These are phyloP conservation scores for Hesperophylax magnus DNA, from an alignment of 1,140 invertebrate species.

Conservation along the genomic window DNA sequence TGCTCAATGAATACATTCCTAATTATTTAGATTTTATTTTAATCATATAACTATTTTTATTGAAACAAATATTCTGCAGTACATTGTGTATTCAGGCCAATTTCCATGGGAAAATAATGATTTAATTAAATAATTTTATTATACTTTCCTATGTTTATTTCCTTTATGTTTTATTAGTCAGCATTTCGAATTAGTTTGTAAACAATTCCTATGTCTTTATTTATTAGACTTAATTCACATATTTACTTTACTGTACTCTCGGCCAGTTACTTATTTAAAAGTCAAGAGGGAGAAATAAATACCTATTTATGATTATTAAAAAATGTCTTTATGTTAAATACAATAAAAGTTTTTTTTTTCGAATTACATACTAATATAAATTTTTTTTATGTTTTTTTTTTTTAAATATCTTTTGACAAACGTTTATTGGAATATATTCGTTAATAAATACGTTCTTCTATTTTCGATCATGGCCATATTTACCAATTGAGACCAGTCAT, in stretches of 20 bases:
- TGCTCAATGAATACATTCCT: constrained; percentile 56
- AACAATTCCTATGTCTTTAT: not conserved
- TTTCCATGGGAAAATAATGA: no score
- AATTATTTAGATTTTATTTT: constrained; percentile 14
- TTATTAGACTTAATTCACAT: constrained; percentile 5
- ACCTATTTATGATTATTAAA: not conserved
- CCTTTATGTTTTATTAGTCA: constrained; percentile 2
- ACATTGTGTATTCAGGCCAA: no score
- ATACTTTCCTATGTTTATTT: no score
- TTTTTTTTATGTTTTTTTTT: not conserved
- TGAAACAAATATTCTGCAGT: no score
- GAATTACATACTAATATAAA: not conserved
- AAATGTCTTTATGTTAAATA: not conserved
- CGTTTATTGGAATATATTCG: not conserved
- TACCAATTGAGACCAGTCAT: no score
- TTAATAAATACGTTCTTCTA: not conserved
- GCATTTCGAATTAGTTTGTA: constrained; percentile 7
- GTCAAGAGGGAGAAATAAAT: not conserved
- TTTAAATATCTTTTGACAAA: not conserved
- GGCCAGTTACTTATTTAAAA: constrained; percentile 30
- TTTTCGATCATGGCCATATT: not conserved
- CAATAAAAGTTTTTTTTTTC: no score
- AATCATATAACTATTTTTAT: no score
- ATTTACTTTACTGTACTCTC: not conserved
- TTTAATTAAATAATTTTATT: no score